Percentiles rank a stretch among this genome's conserved stretches.
Conservation (phyloP, 2,797 vertebrate genomes). For the Poecile montanus region DNA sequence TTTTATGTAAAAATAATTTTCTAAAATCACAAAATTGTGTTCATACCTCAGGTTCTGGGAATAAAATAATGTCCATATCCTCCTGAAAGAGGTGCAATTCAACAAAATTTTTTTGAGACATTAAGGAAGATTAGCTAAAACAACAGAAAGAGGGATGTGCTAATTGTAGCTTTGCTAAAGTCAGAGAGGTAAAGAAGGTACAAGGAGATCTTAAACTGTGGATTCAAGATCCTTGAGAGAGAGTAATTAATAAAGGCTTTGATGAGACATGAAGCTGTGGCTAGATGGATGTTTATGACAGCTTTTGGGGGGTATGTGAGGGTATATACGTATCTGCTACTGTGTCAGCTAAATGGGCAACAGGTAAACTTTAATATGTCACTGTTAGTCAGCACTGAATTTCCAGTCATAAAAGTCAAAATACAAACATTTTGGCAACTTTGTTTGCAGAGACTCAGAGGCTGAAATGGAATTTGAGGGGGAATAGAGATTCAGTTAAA, state of each 20-base stretch:
- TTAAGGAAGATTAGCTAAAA: background rate
- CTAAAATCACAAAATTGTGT: background rate
- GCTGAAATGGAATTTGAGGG: constrained; percentile 15
- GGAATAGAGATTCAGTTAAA: background rate
- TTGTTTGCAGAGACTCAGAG: background rate
- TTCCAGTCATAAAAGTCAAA: background rate
- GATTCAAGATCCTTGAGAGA: background rate
- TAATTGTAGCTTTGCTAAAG: background rate
- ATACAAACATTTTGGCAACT: background rate
- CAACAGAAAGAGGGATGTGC: background rate
- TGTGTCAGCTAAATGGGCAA: background rate
- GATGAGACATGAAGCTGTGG: background rate
- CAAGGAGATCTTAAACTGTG: background rate
- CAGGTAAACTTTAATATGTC: background rate
- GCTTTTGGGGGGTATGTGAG: background rate
- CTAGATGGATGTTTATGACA: background rate
- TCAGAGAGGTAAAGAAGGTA: background rate
- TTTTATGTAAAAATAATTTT: background rate
- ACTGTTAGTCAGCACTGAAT: background rate
- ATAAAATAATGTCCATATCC: background rate
- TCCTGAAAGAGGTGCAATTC: background rate
- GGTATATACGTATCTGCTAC: background rate
- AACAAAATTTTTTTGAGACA: background rate
- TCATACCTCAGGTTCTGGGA: background rate
- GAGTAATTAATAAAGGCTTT: background rate